phyloP scores from a whole-genome alignment of 2,888 invertebrate genomes.

The Theodoxus fluviatilis region DNA sequence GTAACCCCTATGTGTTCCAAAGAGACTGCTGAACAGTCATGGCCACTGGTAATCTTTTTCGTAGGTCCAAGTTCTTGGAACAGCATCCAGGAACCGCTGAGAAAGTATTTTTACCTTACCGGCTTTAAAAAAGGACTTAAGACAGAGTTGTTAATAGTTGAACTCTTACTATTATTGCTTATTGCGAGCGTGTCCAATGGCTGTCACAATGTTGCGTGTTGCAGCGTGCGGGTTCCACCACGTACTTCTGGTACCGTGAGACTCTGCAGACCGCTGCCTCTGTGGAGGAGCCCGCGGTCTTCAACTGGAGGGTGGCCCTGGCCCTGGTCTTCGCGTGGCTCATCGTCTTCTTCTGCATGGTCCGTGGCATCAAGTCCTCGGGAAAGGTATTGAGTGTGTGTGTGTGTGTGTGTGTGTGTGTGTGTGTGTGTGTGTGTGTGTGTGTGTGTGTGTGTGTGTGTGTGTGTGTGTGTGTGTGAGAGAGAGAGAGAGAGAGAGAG shows the following conservation, averaged over 20 bases:
- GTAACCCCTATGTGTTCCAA: too few relatives aligned
- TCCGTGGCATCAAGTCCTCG: constrained; percentile 95
- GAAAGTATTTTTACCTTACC: too few relatives aligned
- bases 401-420: constrained; percentile 9
- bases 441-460: constrained; percentile 3
- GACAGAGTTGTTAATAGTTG: too few relatives aligned
- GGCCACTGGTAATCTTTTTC: too few relatives aligned
- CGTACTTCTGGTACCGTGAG: constrained; percentile 54
- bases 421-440: constrained; percentile 2
- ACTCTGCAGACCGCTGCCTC: constrained; percentile 82
- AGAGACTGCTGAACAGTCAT: too few relatives aligned
- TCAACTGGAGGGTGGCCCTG: constrained; percentile 91
- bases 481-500: neutral
- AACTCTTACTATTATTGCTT: too few relatives aligned
- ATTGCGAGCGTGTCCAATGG: too few relatives aligned
- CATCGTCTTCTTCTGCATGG: constrained; percentile 90
- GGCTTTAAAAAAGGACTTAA: too few relatives aligned
- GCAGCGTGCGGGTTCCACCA: too few relatives aligned
- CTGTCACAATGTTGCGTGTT: too few relatives aligned
- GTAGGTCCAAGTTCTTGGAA: too few relatives aligned
- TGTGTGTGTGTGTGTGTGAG: neutral
- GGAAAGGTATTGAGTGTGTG: constrained; percentile 76
- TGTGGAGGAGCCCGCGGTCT: constrained; percentile 82
- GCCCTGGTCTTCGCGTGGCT: constrained; percentile 88
- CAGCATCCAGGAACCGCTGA: too few relatives aligned